These are phyloP conservation scores for Ormyrus nitidulus DNA, from an alignment of 2,888 invertebrate species.

Conservation along the genomic window DNA sequence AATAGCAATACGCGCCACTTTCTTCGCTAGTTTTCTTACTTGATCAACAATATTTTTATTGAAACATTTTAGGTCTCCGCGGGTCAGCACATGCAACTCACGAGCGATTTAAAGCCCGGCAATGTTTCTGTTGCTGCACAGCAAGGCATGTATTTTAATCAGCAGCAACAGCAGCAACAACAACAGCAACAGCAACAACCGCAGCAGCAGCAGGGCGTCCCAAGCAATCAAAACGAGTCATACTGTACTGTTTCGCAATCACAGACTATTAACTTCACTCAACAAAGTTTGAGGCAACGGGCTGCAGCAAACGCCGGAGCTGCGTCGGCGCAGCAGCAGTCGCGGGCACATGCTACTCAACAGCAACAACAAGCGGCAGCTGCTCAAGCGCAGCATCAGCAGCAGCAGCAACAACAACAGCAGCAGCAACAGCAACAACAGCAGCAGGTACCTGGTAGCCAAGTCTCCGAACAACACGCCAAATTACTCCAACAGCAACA, in stretches of 20 bases:
- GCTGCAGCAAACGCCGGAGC: conserved; percentile 68
- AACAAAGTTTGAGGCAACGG: conserved; percentile 82
- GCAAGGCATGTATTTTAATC: conserved; percentile 86
- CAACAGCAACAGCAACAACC: conserved; percentile 75
- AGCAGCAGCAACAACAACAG: not conserved
- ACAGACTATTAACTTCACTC: conserved; percentile 91
- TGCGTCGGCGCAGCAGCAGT: conserved; percentile 29
- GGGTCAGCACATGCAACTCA: conserved; percentile 89
- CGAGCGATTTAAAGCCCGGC: conserved; percentile 83
- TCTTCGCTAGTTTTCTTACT: too few relatives aligned
- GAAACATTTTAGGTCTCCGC: conserved; percentile 83
- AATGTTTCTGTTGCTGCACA: conserved; percentile 88
- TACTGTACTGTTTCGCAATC: conserved; percentile 87
- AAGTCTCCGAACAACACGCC: conserved; percentile 79
- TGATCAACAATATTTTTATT: too few relatives aligned
- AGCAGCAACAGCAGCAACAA: conserved; percentile 70
- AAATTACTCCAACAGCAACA: conserved; percentile 81
- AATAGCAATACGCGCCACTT: too few relatives aligned
- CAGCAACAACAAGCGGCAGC: conserved; percentile 20
- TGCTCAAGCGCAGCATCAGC: conserved; percentile 43
- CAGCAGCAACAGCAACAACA: conserved; percentile 61
- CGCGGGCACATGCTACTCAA: conserved; percentile 2
- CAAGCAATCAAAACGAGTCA: conserved; percentile 76
- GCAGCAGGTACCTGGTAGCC: conserved; percentile 70
- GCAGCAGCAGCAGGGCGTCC: conserved; percentile 82